Conservation (phyloP, 2,113 vertebrate species). For the Oryzias javanicus region DNA sequence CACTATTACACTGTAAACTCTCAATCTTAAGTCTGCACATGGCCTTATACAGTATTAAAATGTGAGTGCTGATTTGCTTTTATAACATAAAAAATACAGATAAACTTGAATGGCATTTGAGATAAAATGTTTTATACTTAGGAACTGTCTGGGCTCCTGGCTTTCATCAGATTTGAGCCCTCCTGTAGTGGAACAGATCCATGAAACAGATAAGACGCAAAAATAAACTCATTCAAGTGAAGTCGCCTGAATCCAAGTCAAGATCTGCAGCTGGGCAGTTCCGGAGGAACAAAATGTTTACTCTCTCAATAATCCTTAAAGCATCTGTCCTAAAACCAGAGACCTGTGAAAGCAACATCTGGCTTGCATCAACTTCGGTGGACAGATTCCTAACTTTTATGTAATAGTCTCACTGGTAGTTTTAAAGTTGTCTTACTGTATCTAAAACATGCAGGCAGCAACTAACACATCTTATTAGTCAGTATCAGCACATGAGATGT, state of each 20-base stretch:
- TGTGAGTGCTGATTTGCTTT: too few species aligned
- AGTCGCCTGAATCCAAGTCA: conserved; percentile 27
- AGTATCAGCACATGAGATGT: too few species aligned
- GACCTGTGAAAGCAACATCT: conserved; percentile 1
- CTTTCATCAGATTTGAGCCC: conserved; percentile 2
- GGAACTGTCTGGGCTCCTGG: neutral
- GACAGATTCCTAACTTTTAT: too few species aligned
- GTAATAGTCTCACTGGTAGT: too few species aligned
- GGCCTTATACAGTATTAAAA: neutral
- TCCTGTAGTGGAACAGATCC: too few species aligned
- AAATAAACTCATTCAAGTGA: conserved; percentile 9
- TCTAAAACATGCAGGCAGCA: too few species aligned
- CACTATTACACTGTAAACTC: neutral
- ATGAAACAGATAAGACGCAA: conserved; percentile 1
- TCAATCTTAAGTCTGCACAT: neutral
- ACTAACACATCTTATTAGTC: too few species aligned
- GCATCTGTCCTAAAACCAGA: conserved; percentile 14
- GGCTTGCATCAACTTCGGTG: neutral
- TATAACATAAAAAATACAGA: too few species aligned
- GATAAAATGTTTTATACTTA: too few species aligned
- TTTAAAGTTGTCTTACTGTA: too few species aligned
- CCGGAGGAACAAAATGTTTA: neutral
- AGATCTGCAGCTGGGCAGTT: conserved; percentile 18
- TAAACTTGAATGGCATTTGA: too few species aligned
- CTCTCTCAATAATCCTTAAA: neutral